A percentile compares a stretch with the other conserved stretches of the same genome.
phyloP scores from a whole-genome alignment of 35 echinoderm and acorn worm genomes.

The Ophioderma brevispina region DNA sequence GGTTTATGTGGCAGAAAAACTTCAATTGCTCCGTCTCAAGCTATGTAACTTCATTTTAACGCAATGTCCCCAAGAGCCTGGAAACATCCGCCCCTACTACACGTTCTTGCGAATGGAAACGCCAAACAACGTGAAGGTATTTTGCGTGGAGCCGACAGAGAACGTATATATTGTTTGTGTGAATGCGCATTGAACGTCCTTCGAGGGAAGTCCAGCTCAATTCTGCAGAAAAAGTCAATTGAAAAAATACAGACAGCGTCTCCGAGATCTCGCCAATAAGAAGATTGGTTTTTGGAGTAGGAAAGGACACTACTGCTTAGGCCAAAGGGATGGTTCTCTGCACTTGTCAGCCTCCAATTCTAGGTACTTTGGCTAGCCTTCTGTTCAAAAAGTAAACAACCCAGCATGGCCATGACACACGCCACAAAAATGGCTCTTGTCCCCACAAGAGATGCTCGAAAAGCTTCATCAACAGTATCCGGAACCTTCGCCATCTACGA shows the following conservation, averaged over 20 bases:
- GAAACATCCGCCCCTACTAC: conserved; percentile 39
- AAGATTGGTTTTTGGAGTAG: neutral
- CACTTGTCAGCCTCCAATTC: conserved; percentile 6
- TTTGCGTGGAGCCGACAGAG: conserved; percentile 47
- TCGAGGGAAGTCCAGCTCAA: conserved; percentile 47
- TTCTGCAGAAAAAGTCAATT: conserved; percentile 29
- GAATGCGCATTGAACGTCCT: conserved; percentile 68
- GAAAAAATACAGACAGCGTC: conserved; percentile 47
- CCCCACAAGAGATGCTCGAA: conserved; percentile 15
- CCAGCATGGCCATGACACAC: conserved; percentile 3
- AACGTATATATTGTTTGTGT: conserved; percentile 41
- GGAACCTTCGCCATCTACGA: neutral
- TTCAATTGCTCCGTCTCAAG: neutral
- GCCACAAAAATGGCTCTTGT: conserved; percentile 66
- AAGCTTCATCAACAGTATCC: neutral
- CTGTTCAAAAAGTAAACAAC: neutral
- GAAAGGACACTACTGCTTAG: conserved; percentile 18
- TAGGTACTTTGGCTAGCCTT: neutral
- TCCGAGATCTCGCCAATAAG: conserved; percentile 46
- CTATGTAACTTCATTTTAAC: neutral
- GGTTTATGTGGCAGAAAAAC: neutral
- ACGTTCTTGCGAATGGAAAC: conserved; percentile 54
- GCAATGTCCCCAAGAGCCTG: conserved; percentile 41
- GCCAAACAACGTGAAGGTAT: conserved; percentile 53
- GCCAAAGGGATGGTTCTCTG: conserved; percentile 41